Evolutionary conservation across 2,888 invertebrate genomes (phyloP), one percentile per base, ranked within the genome.

Genomic region (Dione juno): DNA sequence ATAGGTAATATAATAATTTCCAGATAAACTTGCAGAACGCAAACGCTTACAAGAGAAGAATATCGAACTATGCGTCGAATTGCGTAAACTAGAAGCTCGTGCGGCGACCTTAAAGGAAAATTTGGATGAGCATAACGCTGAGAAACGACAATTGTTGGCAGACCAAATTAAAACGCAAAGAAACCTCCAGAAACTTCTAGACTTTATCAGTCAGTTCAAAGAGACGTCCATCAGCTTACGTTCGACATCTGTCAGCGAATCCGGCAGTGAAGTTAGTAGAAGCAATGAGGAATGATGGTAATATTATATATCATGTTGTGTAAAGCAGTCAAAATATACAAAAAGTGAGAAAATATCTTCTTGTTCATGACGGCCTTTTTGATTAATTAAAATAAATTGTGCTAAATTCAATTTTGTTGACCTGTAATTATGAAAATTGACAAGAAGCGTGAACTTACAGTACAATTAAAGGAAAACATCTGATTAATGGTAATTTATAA

Each of bases 171-270:
- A 90, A 73, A 93, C 92, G 3, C 93, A 92, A 79, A 84, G 92
- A 74, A 90, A 93, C 78, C 84, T 93, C 14, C 92, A 93, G 82
- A 92, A 92, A 70, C 87, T 93, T 10, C 84, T 93, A 7, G 93
- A 93, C 77, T 93, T 93, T 78, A 90, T 93, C 77, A 89, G 92
- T 67, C 92, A 91, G 74, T 93, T 93, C 72, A 92, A 92, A 70
- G 92, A 92, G 76, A 90, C 92, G 41, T 90, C 92, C 0, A 83
- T 90, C 63, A 91, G 91, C 67, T 78, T 89, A 48, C 84, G 85
- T 0, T 90, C 91, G 1, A 86, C 91, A 1, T 91, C 91, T 0
- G 82, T 82, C 58, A 92, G 92, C 70, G 90, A 92, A 37, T 87
- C 91, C 6, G 85, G 90, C 37, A 90, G 92, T 69, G 92, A 92